Evolutionary conservation across 2,113 vertebrate species (phyloP).

Genomic region (Heteronetta atricapilla): DNA sequence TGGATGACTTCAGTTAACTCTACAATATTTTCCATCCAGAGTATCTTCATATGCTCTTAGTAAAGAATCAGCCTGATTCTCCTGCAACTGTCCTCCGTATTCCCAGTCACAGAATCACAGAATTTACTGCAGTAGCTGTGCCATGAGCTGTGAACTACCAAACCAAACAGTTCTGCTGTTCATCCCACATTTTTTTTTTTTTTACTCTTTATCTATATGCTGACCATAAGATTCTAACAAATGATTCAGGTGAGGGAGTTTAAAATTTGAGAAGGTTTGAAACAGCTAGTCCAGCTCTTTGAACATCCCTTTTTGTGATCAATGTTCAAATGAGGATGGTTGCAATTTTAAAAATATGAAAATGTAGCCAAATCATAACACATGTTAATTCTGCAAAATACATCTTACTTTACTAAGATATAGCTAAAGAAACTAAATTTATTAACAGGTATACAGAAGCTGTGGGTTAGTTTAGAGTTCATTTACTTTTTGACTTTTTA

Average conservation of each 20-base stretch:
- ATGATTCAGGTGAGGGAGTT: background rate
- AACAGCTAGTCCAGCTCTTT: background rate
- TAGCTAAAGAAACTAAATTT: background rate
- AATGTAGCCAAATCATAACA: background rate
- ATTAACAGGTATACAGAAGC: background rate
- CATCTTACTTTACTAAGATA: background rate
- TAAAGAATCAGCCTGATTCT: background rate
- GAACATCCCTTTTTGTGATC: background rate
- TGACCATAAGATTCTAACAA: background rate
- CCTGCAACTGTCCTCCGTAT: fast-evolving
- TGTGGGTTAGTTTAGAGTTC: background rate
- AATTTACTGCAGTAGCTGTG: background rate
- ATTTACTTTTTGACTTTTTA: background rate
- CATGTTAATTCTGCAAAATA: background rate
- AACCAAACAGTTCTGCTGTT: background rate
- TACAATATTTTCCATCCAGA: background rate
- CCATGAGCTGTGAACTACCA: background rate
- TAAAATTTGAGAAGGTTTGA: background rate
- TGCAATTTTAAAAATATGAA: background rate
- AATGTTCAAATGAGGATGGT: background rate
- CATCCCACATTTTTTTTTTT: background rate
- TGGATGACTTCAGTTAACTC: background rate
- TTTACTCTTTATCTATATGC: background rate
- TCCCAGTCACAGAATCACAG: background rate
- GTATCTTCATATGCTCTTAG: background rate